phyloP scores from a whole-genome alignment of 1,140 invertebrate species.

The Ceratoteleas bidentatus region DNA sequence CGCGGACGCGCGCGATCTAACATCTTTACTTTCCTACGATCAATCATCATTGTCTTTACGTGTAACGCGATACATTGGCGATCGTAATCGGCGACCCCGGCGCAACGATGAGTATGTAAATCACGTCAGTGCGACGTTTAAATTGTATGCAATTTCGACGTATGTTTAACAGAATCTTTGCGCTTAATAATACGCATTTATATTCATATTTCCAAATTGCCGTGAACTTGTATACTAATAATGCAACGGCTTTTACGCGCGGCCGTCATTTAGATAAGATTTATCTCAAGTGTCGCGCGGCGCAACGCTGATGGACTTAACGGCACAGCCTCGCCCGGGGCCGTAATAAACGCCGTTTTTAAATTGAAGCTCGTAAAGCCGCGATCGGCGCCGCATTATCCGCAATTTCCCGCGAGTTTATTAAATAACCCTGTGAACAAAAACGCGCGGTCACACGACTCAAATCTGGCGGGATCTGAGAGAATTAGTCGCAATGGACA shows the following conservation, averaged over 20 bases:
- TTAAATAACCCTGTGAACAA: too few species aligned
- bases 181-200: constrained; percentile 54
- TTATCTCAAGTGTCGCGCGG: constrained; percentile 41
- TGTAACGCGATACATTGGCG: constrained; percentile 22
- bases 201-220: constrained; percentile 56
- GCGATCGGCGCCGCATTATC: constrained; percentile 29
- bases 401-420: constrained; percentile 36
- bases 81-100: not conserved
- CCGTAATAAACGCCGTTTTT: constrained; percentile 52
- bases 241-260: constrained; percentile 43
- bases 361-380: constrained; percentile 27
- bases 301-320: constrained; percentile 44
- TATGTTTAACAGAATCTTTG: constrained; percentile 52
- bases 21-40: constrained; percentile 8
- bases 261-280: constrained; percentile 52
- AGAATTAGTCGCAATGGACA: too few species aligned
- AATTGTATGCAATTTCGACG: constrained; percentile 45
- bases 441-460: too few species aligned
- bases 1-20: not conserved
- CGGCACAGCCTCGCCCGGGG: constrained; percentile 14
- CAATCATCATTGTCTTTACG: constrained; percentile 20
- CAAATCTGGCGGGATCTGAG: too few species aligned
- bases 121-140: constrained; percentile 32
- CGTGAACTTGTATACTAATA: constrained; percentile 56
- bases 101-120: constrained; percentile 38